Conservation (phyloP, 2,797 vertebrate species). For the Lepidocolaptes lacrymiger region DNA sequence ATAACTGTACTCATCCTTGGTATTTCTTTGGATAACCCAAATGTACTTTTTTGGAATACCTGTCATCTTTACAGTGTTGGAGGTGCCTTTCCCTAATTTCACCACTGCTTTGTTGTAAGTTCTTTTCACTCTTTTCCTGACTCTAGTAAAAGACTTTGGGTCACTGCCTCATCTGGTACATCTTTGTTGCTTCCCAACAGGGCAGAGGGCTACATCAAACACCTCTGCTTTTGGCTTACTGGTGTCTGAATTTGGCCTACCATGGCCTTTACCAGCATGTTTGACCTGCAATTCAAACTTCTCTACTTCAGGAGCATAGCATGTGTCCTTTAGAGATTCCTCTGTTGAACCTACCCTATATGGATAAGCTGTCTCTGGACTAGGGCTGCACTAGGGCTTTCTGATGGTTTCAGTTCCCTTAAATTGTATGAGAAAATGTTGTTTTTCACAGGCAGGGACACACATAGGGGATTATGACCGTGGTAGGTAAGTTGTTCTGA, state of each 20-base stretch:
- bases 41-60: not conserved
- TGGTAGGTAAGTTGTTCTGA: fast-evolving
- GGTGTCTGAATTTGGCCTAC: not conserved
- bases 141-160: not conserved
- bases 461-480: not conserved
- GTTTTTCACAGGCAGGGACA: not conserved
- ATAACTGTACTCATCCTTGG: not conserved
- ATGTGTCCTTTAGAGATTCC: not conserved
- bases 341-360: not conserved
- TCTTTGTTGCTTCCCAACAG: not conserved
- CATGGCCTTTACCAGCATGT: not conserved
- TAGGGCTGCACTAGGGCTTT: not conserved
- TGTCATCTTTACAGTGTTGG: not conserved
- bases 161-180: not conserved
- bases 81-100: not conserved
- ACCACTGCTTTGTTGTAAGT: not conserved
- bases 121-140: not conserved
- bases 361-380: not conserved
- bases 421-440: not conserved
- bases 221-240: not conserved
- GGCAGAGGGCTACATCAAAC: not conserved
- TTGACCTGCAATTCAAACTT: not conserved
- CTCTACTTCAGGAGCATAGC: not conserved
- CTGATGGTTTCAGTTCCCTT: not conserved
- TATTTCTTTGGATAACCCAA: not conserved